Evolutionary conservation across 2,113 vertebrate genomes (phyloP).

Genomic region (Perccottus glenii): DNA sequence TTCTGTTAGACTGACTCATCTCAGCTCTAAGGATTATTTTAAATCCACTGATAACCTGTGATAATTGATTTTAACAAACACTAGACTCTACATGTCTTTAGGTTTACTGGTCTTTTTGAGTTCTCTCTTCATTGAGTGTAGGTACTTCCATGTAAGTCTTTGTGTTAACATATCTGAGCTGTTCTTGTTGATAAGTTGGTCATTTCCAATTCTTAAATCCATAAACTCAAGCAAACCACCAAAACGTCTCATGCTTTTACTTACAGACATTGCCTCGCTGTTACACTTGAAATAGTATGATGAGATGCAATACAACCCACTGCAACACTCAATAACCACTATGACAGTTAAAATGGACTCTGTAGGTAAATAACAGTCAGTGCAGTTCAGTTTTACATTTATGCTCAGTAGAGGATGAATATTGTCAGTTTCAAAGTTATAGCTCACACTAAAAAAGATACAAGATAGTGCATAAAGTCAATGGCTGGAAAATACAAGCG

Average conservation of each 20-base stretch:
- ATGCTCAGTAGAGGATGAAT: not conserved
- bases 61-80: too few species aligned
- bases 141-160: too few species aligned
- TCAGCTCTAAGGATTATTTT: too few species aligned
- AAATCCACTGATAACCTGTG: too few species aligned
- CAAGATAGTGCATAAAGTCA: not conserved
- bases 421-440: not conserved
- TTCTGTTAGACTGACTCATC: too few species aligned
- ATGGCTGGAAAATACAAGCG: not conserved
- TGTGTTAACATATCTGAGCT: too few species aligned
- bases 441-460: not conserved
- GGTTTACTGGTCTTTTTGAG: too few species aligned
- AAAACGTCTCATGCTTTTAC: not conserved
- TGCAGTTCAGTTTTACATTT: not conserved
- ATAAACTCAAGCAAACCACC: too few species aligned
- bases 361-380: slow-evolving; percentile 3
- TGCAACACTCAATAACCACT: not conserved
- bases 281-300: not conserved
- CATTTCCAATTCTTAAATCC: too few species aligned
- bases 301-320: not conserved
- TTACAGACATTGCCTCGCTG: not conserved
- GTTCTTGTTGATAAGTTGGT: too few species aligned
- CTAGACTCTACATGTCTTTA: too few species aligned
- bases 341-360: not conserved
- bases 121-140: too few species aligned